phyloP scores from a whole-genome alignment of 2,797 vertebrate species.

The Poeciliopsis gracilis region DNA sequence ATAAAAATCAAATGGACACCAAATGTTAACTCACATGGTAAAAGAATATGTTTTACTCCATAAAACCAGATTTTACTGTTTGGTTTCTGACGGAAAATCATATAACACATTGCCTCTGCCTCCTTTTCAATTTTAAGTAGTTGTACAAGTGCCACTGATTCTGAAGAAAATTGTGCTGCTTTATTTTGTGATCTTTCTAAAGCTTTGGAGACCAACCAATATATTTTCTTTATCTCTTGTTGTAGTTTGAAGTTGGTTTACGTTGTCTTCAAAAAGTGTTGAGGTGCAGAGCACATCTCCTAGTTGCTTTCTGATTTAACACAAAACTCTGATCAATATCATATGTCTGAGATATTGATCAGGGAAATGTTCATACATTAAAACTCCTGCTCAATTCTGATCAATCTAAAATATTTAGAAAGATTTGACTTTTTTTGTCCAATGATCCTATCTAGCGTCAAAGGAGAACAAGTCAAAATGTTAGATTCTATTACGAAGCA shows the following conservation, averaged over 20 bases:
- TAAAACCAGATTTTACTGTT: too few relatives aligned
- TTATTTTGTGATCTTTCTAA: not conserved
- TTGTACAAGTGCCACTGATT: not conserved
- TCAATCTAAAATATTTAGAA: not conserved
- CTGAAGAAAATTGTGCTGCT: not conserved
- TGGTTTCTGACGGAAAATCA: too few relatives aligned
- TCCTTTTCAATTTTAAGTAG: not conserved
- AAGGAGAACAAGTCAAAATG: not conserved
- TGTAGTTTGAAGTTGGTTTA: not conserved
- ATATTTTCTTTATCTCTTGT: not conserved
- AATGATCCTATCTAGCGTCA: not conserved
- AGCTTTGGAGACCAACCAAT: not conserved
- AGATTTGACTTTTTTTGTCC: not conserved
- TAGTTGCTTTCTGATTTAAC: not conserved
- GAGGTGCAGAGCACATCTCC: not conserved
- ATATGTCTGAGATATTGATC: not conserved
- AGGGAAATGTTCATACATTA: not conserved
- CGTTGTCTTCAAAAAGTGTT: not conserved
- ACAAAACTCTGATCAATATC: not conserved
- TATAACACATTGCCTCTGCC: too few relatives aligned
- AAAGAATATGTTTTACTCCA: constrained; percentile 2
- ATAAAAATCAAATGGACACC: not conserved
- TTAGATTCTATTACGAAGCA: not conserved
- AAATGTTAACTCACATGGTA: not conserved
- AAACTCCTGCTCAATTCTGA: not conserved